Conservation (phyloP, 2,888 invertebrate genomes). For the Axea sp. region DNA sequence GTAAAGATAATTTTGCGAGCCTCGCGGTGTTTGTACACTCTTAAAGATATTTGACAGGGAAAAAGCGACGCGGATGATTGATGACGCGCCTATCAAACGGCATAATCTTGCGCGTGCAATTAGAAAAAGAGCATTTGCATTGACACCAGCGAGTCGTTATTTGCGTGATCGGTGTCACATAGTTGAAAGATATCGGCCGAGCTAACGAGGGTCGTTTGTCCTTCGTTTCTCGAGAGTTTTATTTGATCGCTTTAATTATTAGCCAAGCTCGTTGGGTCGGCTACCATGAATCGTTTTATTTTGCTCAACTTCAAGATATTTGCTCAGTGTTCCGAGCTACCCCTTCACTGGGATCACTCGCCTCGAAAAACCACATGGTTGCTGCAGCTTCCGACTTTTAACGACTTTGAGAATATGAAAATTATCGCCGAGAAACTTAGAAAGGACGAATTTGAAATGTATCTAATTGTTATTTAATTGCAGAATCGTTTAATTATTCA, state of each 20-base stretch:
- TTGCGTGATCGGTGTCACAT: conserved; percentile 52
- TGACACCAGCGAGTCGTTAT: conserved; percentile 44
- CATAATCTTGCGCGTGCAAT: conserved; percentile 41
- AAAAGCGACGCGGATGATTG: conserved; percentile 25
- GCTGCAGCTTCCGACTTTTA: conserved; percentile 9
- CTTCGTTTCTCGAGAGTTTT: conserved; percentile 45
- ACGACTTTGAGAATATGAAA: conserved; percentile 7
- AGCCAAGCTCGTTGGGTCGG: conserved; percentile 27
- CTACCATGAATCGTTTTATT: conserved; percentile 33
- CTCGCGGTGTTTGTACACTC: too few species aligned
- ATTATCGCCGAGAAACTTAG: too few species aligned
- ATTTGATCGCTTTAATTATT: conserved; percentile 45
- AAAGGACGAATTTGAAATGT: too few species aligned
- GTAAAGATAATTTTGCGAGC: too few species aligned
- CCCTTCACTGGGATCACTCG: too few species aligned
- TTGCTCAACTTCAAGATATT: not conserved
- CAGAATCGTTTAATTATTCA: too few species aligned
- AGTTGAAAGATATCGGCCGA: conserved; percentile 55
- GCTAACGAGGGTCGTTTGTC: conserved; percentile 58
- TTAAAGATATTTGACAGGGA: too few species aligned
- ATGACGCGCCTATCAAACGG: conserved; percentile 30
- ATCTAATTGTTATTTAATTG: too few species aligned
- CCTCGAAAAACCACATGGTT: conserved; percentile 1
- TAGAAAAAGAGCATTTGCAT: conserved; percentile 38
- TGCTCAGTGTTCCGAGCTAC: too few species aligned